These are phyloP conservation scores for Mus musculus DNA, from an alignment of 2,113 vertebrate species.

Conservation along the genomic window GRCm39 chr4:37767001-37767500, in stretches of 20 bases:
- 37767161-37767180: conserved; percentile 9
- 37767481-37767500: too few species aligned
- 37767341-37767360: not conserved
- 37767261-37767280: not conserved
- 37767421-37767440: not conserved
- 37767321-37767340: not conserved
- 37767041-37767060: not conserved
- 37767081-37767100: not conserved
- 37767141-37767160: not conserved
- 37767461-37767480: not conserved
- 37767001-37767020: not conserved
- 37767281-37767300: not conserved
- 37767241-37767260: not conserved
- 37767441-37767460: not conserved
- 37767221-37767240: conserved; percentile 33
- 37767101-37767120: too few species aligned
- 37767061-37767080: not conserved
- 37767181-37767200: not conserved
- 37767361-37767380: not conserved
- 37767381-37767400: not conserved
- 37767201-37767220: not conserved
- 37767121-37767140: not conserved
- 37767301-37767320: not conserved
- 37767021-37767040: not conserved
- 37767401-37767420: not conserved